These are phyloP conservation scores for Mesoclemmys tuberculata DNA, from an alignment of 2,113 vertebrate genomes.

Conservation along the genomic window DNA sequence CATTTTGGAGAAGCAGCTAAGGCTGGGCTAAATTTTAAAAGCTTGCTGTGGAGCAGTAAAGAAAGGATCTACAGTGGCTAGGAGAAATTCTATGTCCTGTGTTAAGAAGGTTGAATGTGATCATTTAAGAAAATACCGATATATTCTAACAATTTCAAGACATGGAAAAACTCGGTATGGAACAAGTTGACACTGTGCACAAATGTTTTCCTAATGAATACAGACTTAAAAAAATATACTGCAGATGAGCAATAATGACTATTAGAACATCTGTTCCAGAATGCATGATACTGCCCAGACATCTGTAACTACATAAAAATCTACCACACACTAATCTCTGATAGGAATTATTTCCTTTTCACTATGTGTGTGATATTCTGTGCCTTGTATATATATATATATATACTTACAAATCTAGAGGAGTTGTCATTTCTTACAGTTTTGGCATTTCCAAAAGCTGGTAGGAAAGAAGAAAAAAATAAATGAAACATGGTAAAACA, in stretches of 20 bases:
- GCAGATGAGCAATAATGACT: background rate
- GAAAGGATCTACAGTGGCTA: background rate
- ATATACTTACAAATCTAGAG: slow-evolving; percentile 97
- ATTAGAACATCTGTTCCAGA: background rate
- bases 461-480: slow-evolving; percentile 56
- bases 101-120: background rate
- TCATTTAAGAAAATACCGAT: background rate
- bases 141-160: background rate
- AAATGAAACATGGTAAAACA: background rate
- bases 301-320: background rate
- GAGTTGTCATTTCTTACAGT: slow-evolving; percentile 98
- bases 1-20: background rate
- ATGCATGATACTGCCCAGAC: background rate
- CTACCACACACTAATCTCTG: background rate
- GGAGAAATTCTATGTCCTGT: background rate
- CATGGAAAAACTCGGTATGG: background rate
- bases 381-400: slow-evolving; percentile 69
- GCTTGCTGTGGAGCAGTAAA: background rate
- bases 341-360: background rate
- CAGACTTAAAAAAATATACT: background rate
- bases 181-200: background rate
- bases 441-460: slow-evolving; percentile 99
- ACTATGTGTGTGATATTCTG: background rate
- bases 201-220: background rate
- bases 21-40: background rate